Evolutionary conservation across 1,140 invertebrate genomes (phyloP), one percentile per base, ranked within the genome.

Genomic region (Palaemon carinicauda): DNA sequence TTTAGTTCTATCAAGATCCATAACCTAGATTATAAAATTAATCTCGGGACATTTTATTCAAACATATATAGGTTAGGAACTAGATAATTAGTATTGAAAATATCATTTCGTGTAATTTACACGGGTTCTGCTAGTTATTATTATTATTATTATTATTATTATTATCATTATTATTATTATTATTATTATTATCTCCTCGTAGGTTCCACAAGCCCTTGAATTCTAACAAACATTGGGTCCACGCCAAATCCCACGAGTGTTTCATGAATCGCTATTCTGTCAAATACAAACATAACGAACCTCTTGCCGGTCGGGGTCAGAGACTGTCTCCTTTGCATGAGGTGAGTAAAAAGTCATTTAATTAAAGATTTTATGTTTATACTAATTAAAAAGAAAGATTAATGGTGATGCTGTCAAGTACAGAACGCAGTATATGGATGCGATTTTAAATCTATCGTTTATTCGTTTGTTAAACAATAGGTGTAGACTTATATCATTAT

Each of bases 191-290:
- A 83, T 94, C 92, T n/a, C n/a, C n/a, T n/a, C n/a, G n/a, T 71
- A 90, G 94, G 87, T 98, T 96, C 91, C 94, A 94, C 1, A 93
- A 93, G 7, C 93, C 94, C 15, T 94, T 96, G 90, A 93, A 94
- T 74, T 93, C 92, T 1, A 94, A 96, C 87, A 92, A 92, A 7
- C 91, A 94, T 78, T 98, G 96, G 96, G 92, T 95, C 19, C 93
- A 93, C 24, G 96, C 97, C 90, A 94, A 95, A 86, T 95, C 94
- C 81, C 96, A 97, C 90, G 97, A 98, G 91, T 94, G 95, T 21
- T 98, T 97, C 90, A 96, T 94, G 0, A 96, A 95, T 89, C 97
- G 97, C 91, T 98, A 97, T 90, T 94, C 93, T 87, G 95, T 96
- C 89, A 94, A 96, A 2, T 98, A 96, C 91, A 95, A 95, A 0